A percentile compares a stretch with the other conserved stretches of the same genome.
These are phyloP conservation scores for Branchellion lobata DNA, from an alignment of 2,888 invertebrate species.

Conservation along the genomic window DNA sequence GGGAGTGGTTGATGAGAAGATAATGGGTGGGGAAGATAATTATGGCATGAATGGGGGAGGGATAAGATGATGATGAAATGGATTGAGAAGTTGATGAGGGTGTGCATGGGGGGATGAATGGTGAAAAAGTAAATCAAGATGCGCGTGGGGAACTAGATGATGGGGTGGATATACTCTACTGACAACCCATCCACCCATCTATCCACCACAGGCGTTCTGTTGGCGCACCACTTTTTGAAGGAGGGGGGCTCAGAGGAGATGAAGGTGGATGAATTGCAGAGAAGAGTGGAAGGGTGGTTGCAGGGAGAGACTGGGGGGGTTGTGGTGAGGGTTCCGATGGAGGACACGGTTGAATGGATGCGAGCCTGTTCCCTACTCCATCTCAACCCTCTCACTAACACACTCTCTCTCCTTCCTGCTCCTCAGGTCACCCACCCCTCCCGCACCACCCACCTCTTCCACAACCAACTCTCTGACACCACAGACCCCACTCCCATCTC, in stretches of 20 bases:
- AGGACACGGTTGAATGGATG: slow-evolving; percentile 1
- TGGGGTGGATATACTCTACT: no score
- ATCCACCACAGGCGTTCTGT: background rate
- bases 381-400: background rate
- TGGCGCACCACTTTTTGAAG: background rate
- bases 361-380: background rate
- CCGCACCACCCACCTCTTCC: slow-evolving; percentile 3
- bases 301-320: background rate
- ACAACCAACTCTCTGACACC: background rate
- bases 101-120: no score
- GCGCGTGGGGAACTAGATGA: no score
- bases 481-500: background rate
- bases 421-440: background rate
- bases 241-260: background rate
- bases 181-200: no score
- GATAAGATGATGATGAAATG: no score
- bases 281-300: background rate
- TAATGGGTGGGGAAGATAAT: no score
- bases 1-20: no score
- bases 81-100: no score
- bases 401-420: background rate
- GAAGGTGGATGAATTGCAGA: background rate
- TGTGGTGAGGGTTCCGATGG: background rate
- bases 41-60: no score
- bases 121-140: no score